These are phyloP conservation scores for Silurus meridionalis DNA, from an alignment of 2,113 vertebrate species.

Conservation along the genomic window DNA sequence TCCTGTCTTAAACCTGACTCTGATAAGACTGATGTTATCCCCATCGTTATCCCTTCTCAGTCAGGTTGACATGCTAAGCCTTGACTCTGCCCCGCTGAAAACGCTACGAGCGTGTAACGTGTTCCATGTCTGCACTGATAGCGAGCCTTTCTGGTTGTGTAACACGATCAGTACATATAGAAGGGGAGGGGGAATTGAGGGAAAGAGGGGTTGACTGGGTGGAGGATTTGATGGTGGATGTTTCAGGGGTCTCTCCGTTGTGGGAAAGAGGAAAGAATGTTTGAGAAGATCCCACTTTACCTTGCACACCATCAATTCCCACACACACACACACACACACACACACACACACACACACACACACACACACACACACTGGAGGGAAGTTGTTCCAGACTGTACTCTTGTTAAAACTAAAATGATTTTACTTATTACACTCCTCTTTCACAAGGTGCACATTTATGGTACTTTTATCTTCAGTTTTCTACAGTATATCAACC, in stretches of 20 bases:
- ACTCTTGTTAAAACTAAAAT: not conserved
- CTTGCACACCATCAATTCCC: not conserved
- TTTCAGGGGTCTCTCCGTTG: conserved; percentile 53
- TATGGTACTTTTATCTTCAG: not conserved
- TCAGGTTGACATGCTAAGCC: conserved; percentile 34
- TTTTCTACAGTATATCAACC: not conserved
- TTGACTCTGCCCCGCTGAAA: conserved; percentile 44
- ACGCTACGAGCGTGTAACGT: conserved; percentile 58
- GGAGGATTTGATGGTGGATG: conserved; percentile 55
- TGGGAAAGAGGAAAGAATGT: not conserved
- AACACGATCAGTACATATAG: conserved; percentile 64
- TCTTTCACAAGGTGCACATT: not conserved
- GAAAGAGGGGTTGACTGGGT: not conserved
- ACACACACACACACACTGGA: not conserved
- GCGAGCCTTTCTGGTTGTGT: conserved; percentile 70
- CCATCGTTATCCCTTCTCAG: not conserved
- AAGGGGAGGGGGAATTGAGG: not conserved
- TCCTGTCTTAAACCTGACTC: not conserved
- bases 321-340: not conserved
- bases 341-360: not conserved
- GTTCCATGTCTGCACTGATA: conserved; percentile 64
- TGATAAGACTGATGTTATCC: not conserved
- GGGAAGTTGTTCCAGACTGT: conserved; percentile 2
- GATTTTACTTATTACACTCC: not conserved
- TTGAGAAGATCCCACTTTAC: conserved; percentile 18